Percentiles rank a stretch among this genome's conserved stretches.
These are phyloP conservation scores for Serilophus lunatus DNA, from an alignment of 2,113 vertebrate species.

Conservation along the genomic window DNA sequence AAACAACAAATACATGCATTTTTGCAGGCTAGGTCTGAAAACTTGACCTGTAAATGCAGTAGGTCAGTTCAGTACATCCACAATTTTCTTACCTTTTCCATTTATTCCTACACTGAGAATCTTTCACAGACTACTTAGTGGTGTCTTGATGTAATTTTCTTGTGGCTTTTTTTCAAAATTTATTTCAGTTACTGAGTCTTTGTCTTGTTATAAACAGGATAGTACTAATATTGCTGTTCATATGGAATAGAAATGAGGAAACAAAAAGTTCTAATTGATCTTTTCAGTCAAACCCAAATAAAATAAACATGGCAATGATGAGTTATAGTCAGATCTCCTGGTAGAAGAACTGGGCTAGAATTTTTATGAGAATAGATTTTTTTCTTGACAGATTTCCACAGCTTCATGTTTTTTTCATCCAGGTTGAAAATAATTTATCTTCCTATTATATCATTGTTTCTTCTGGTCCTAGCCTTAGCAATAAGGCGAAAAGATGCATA, in stretches of 20 bases:
- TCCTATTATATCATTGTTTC: neutral
- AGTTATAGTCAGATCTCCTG: constrained; percentile 5
- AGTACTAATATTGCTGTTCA: neutral
- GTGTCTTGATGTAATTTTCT: fast-evolving
- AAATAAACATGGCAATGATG: neutral
- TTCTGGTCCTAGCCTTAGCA: neutral
- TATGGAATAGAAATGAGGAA: neutral
- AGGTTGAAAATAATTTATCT: neutral
- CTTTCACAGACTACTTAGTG: neutral
- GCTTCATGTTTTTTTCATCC: constrained; percentile 38
- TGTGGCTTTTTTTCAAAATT: neutral
- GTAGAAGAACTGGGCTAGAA: constrained; percentile 14
- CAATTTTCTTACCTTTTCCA: neutral
- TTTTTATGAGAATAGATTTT: constrained; percentile 39
- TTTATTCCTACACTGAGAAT: neutral
- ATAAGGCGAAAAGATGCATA: neutral
- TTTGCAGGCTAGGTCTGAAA: constrained; percentile 5
- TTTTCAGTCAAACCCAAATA: neutral
- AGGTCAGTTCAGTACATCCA: neutral
- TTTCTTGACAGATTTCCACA: constrained; percentile 23
- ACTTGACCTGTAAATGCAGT: constrained; percentile 22
- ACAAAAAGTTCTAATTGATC: neutral
- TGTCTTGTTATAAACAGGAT: neutral
- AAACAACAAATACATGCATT: constrained; percentile 8
- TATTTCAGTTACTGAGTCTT: neutral